These are phyloP conservation scores for Pseudomyrmex concolor DNA, from an alignment of 1,140 invertebrate genomes.

Conservation along the genomic window DNA sequence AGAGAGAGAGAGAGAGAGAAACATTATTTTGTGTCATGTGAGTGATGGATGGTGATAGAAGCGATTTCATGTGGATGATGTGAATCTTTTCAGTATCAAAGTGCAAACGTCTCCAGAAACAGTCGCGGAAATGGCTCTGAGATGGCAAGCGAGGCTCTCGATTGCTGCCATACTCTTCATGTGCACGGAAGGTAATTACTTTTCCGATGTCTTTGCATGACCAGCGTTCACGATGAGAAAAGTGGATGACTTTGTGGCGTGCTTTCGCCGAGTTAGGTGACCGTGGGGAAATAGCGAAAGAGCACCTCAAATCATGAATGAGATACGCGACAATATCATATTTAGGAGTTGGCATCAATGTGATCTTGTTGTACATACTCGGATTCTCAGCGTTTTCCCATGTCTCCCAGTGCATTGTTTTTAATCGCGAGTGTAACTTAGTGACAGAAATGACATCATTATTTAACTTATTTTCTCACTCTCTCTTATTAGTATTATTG, in stretches of 20 bases:
- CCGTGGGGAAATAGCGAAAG: conserved; percentile 16
- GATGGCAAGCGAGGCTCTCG: conserved; percentile 84
- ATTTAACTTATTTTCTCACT: not conserved
- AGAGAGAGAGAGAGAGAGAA: not conserved
- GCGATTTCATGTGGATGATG: conserved; percentile 60
- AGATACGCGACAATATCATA: conserved; percentile 8
- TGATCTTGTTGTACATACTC: not conserved
- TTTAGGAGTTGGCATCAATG: conserved; percentile 10
- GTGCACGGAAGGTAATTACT: conserved; percentile 83
- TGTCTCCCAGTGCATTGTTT: not conserved
- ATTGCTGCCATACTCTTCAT: conserved; percentile 84
- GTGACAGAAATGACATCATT: not conserved
- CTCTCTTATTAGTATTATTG: too few species aligned
- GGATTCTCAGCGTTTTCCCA: not conserved
- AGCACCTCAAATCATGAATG: not conserved
- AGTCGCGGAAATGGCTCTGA: conserved; percentile 83
- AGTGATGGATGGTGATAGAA: conserved; percentile 61
- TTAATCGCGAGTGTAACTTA: not conserved
- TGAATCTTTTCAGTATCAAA: conserved; percentile 74
- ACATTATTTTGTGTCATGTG: conserved; percentile 42
- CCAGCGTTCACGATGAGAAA: not conserved
- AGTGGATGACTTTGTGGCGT: conserved; percentile 13
- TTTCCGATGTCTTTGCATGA: conserved; percentile 41
- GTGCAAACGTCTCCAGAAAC: conserved; percentile 65
- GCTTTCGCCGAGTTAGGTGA: not conserved